Evolutionary conservation across 2,113 vertebrate genomes (phyloP).

Genomic region (Macrotis lagotis): DNA sequence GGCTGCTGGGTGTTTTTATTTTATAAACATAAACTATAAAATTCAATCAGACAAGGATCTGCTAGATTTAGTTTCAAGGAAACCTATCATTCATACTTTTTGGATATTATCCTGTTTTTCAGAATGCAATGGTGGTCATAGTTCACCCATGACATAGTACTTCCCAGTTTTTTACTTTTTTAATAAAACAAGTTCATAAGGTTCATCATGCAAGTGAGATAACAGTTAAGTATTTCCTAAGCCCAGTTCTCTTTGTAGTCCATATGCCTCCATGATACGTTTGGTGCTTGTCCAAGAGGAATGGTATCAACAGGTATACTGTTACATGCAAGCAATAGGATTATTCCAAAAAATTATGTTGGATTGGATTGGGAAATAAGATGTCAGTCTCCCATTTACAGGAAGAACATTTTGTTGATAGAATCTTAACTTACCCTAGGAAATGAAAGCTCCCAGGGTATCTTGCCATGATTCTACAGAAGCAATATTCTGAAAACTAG

Average conservation of each 20-base stretch:
- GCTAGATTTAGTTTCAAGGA: not conserved
- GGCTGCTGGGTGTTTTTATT: not conserved
- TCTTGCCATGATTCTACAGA: not conserved
- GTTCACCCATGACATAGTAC: not conserved
- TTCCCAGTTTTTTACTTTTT: not conserved
- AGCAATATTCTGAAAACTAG: not conserved
- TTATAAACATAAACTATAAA: not conserved
- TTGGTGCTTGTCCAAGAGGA: not conserved
- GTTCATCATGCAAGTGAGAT: not conserved
- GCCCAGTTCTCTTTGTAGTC: not conserved
- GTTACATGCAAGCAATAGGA: not conserved
- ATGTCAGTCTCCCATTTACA: not conserved
- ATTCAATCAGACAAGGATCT: not conserved
- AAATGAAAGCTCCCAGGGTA: not conserved
- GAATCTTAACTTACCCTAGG: not conserved
- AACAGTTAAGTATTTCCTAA: not conserved
- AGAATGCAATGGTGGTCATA: not conserved
- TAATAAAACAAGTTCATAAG: not conserved
- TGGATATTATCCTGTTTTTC: not conserved
- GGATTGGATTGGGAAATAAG: not conserved
- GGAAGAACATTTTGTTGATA: not conserved
- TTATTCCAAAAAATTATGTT: not conserved
- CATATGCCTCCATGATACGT: not conserved
- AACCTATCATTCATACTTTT: not conserved
- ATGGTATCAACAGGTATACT: not conserved